Base-by-base conservation (phyloP, 2,888 invertebrate genomes). In the Polia nebulosa region DNA sequence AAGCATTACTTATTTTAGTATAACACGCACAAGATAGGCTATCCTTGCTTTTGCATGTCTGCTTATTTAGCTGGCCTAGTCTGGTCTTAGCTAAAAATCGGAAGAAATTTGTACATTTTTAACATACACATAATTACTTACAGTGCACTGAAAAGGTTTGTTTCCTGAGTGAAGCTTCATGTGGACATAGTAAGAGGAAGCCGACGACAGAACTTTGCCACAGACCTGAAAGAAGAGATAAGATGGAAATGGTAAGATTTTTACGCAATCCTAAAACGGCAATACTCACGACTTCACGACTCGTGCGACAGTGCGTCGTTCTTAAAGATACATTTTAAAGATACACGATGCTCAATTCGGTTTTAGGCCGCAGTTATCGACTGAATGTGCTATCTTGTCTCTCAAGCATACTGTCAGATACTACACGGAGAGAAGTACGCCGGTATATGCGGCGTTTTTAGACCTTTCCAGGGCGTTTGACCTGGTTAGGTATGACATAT, bases 91-190 rank as follows among this genome's bases (percentile, higher is more conserved):
- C 9, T 41, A 15, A 32, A 15, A 44, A 44, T 44, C 11, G 5
- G 8, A 20, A 20, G 3, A 1, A 27, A 13, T n/a, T 29, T 13
- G 39, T 41, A n/a, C 8, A 41, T 17, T n/a, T 8, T 41, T n/a
- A 41, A n/a, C 7, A 29, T 8, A 41, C 39, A 51, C 20, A 32
- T 4, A 39, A 27, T 13, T 78, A 92, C 94, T 92, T 89, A 96
- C 96, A 81, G 97, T 97, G 94, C 98, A 98, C 87, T 97, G 97
- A 92, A 97, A 98, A 74, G 98, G 98, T 91, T 98, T 98, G 90
- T 97, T 97, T 84, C 97, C 97, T 29, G 98, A 98, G 93, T 98
- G 98, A 81, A 97, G 96, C 92, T 98, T 98, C 97, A 98, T 97
- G 92, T 98, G 98, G 85, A 98, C 98, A 89, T 98, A 97, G 90